Conservation (phyloP, 2,797 vertebrate genomes). For the Helicolenus hilgendorfi region DNA sequence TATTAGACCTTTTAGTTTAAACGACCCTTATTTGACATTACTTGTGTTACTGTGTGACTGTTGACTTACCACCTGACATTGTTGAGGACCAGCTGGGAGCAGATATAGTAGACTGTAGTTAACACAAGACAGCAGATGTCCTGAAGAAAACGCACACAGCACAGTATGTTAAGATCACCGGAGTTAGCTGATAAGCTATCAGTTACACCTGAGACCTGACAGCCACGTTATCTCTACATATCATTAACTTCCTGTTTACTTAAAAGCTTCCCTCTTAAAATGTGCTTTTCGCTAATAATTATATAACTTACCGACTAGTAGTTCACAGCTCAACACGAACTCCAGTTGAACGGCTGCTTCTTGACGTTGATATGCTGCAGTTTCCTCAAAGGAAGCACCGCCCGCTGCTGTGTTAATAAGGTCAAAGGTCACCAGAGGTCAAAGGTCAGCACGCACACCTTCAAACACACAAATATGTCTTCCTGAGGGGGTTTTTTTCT, state of each 20-base stretch:
- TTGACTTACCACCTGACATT: conserved; percentile 77
- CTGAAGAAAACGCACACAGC: not conserved
- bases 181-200: not conserved
- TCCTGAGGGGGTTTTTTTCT: fast-evolving
- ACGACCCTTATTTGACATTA: not conserved
- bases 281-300: not conserved
- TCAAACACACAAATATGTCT: not conserved
- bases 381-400: not conserved
- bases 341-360: not conserved
- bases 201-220: not conserved
- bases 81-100: not conserved
- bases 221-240: not conserved
- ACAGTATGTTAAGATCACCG: not conserved
- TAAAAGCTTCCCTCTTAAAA: not conserved
- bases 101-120: not conserved
- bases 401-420: not conserved
- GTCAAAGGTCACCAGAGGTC: not conserved
- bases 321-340: too few relatives aligned
- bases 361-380: too few relatives aligned
- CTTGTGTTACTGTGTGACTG: not conserved
- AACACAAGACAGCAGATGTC: not conserved
- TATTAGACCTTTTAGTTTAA: not conserved
- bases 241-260: not conserved
- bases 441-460: not conserved
- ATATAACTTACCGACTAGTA: not conserved